Evolutionary conservation across 2,888 invertebrate genomes (phyloP), one percentile per base, ranked within the genome.

Genomic region (Ophonus ardosiacus): DNA sequence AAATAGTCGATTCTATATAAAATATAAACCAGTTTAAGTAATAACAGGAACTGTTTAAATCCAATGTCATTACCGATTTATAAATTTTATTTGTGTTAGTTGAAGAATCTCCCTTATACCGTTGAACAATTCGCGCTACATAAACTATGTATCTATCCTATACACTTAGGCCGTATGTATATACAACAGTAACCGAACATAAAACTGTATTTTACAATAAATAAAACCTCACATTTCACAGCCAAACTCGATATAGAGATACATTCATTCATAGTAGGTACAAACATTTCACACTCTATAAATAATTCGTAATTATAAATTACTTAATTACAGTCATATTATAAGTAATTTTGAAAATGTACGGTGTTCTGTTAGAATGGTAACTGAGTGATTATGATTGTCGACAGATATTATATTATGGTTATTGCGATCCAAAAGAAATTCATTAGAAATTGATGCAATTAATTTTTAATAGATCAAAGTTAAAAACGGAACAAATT

Each of bases 131-230:
- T 68, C 68, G 71, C 68, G 68, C 71, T 68, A 68, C 68, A 15
- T 68, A 31, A 15, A 43, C 38, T 78, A 76, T 78, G 7, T 78
- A 76, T 78, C 15, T 78, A 78, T 13, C 57, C 78, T 78, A 78
- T 57, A 78, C 78, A 78, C 57, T 78, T 57, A 78, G 78, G 57
- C 78, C 78, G 43, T 43, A 40, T 38, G 43, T 74, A 74, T 74
- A 43, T 74, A 74, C 71, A 74, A 40, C 18, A 78, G 57, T 78
- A 78, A 78, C 57, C 57, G 78, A 78, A 57, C 57, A 78, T 78
- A 78, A 57, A 78, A 57, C 78, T 78, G 78, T 57, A 78, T 57
- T 78, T 78, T 78, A 78, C n/a, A 57, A 78, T 57, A 78, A 57
- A 78, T 57, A 78, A 76, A 78, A 57, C 56, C 57, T 21, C 18